Conservation (phyloP, 1,140 invertebrate species). For the Drosophila nasuta region DNA sequence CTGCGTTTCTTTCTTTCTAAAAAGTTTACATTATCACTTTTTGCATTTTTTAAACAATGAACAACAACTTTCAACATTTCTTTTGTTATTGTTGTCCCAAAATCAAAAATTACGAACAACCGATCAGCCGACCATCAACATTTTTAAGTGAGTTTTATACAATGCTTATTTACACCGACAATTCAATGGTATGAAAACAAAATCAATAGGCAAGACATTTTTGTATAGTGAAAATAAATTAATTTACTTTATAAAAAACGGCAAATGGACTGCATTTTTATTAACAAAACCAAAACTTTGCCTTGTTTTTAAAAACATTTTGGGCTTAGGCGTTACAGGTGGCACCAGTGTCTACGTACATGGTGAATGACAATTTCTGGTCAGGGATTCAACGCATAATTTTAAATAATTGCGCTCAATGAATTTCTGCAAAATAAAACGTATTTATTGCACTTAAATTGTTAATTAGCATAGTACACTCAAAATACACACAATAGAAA, state of each 20-base stretch:
- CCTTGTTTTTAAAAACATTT: not conserved
- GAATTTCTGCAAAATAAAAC: constrained; percentile 58
- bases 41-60: constrained; percentile 56
- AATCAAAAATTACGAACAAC: constrained; percentile 42
- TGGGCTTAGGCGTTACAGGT: constrained; percentile 4
- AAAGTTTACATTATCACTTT: constrained; percentile 29
- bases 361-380: constrained; percentile 22
- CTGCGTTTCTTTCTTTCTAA: constrained; percentile 36
- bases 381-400: not conserved
- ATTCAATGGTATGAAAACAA: constrained; percentile 56
- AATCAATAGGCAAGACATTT: constrained; percentile 58
- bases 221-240: constrained; percentile 76
- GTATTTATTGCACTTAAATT: constrained; percentile 74
- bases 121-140: constrained; percentile 35
- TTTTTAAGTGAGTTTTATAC: constrained; percentile 69
- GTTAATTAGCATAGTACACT: constrained; percentile 55
- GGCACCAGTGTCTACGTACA: not conserved
- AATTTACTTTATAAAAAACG: constrained; percentile 75
- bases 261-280: constrained; percentile 28
- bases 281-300: not conserved
- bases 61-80: constrained; percentile 48
- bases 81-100: constrained; percentile 68
- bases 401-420: not conserved
- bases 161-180: constrained; percentile 58
- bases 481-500: constrained; percentile 74